Base-by-base conservation (phyloP, 2,888 invertebrate species). In the Anaspis maculata region DNA sequence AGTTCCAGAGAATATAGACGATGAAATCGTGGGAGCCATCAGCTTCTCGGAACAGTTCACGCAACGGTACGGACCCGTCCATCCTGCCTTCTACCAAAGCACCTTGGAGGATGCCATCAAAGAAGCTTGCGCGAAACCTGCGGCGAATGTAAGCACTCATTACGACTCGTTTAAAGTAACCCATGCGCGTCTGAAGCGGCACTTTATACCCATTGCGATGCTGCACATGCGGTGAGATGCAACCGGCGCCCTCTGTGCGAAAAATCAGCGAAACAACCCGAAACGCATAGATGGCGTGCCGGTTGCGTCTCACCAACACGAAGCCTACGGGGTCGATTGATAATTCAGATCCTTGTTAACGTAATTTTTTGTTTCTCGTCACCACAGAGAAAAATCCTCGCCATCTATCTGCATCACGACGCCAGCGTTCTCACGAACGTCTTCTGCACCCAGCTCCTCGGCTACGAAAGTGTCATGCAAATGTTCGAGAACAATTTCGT, bases 361-460 rank as follows among this genome's bases (percentile, higher is more conserved):
- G 16, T 36, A 13, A 22, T 54, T 19, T 24, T 24, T 24, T 5
- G 24, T 10, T 24, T 24, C 10, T 10, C 11, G 5, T 46, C 48
- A 51, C 65, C 69, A 5, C 71, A 96, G 89, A 79, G 95, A 46
- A 90, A 90, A 68, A 75, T 95, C 37, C 70, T 98, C 47, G 95
- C 91, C 12, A 77, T 98, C 39, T 98, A 98, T 70, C 74, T 98
- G 15, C 97, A 98, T 65, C 92, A 97, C 65, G 97, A 97, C 65
- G 80, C 79, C 45, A 94, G 95, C 51, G 91, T 97, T 35, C 72
- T 94, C 49, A 83, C 92, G 21, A 95, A 98, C 67, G 95, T 97
- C 45, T 98, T 97, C 74, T 95, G 96, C 69, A 90, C 92, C 34
- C 90, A 92, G 63, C 73, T 94, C 39, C 71, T 97, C 46, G 92